phyloP scores from a whole-genome alignment of 2,888 invertebrate genomes.

The Cremastinae sp. region DNA sequence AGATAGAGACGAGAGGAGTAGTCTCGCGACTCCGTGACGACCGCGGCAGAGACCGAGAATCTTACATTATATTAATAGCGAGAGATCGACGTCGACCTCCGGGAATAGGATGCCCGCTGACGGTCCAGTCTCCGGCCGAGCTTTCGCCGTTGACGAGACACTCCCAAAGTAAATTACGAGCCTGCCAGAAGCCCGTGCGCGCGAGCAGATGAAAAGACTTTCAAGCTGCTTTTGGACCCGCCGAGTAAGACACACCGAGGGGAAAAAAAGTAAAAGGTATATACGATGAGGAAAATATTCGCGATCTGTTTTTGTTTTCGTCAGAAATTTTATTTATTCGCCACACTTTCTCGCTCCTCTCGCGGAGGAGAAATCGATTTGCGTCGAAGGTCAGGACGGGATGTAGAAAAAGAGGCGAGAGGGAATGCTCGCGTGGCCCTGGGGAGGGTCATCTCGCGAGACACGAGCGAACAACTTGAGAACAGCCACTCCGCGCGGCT shows the following conservation, averaged over 20 bases:
- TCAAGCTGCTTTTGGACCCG: too few species aligned
- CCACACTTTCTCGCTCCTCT: slow-evolving; percentile 46
- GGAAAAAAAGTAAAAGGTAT: too few species aligned
- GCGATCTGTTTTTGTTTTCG: slow-evolving; percentile 3
- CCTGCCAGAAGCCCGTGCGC: background rate
- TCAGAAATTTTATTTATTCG: slow-evolving; percentile 24
- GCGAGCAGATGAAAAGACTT: too few species aligned
- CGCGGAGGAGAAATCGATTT: slow-evolving; percentile 60
- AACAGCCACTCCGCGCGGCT: slow-evolving; percentile 5
- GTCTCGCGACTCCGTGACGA: slow-evolving; percentile 45
- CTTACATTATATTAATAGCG: slow-evolving; percentile 70
- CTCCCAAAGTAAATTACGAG: slow-evolving; percentile 13
- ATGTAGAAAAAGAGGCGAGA: slow-evolving; percentile 47
- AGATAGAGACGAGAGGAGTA: slow-evolving; percentile 13
- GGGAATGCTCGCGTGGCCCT: slow-evolving; percentile 54
- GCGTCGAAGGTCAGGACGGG: slow-evolving; percentile 60
- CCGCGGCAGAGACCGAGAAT: slow-evolving; percentile 57
- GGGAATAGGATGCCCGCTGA: slow-evolving; percentile 59
- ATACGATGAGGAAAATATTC: too few species aligned
- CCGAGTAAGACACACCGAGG: too few species aligned
- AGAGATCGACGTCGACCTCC: slow-evolving; percentile 62
- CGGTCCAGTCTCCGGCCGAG: slow-evolving; percentile 29
- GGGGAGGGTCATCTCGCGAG: slow-evolving; percentile 59
- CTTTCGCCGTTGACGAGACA: slow-evolving; percentile 30
- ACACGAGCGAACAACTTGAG: slow-evolving; percentile 34